phyloP scores from a whole-genome alignment of 2,113 vertebrate genomes.

The Diadophis punctatus region DNA sequence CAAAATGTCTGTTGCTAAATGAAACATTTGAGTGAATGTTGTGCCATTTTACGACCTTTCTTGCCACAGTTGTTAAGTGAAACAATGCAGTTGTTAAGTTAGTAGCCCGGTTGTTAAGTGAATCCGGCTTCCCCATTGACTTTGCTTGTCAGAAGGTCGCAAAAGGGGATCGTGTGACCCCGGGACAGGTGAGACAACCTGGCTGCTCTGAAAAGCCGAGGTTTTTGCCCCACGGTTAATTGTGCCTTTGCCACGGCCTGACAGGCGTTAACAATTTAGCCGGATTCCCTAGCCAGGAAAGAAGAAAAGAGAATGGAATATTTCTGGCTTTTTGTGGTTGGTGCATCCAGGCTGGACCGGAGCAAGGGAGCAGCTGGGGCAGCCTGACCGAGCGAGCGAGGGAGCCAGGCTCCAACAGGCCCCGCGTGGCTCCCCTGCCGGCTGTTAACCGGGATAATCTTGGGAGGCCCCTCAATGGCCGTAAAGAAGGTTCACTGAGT shows the following conservation, averaged over 20 bases:
- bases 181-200: no score
- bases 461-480: not conserved
- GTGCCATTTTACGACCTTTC: no score
- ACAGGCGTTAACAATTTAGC: not conserved
- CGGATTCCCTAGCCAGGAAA: not conserved
- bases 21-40: no score
- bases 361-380: not conserved
- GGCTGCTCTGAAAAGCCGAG: not conserved
- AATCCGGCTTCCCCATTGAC: no score
- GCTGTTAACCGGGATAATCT: not conserved
- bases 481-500: conserved; percentile 5
- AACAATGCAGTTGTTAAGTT: no score
- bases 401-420: not conserved
- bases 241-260: not conserved
- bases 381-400: not conserved
- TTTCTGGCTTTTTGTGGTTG: not conserved
- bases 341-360: not conserved
- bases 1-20: no score
- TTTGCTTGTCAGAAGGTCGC: no score
- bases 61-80: no score
- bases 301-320: not conserved
- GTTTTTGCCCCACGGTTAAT: not conserved
- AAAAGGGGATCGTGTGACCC: no score
- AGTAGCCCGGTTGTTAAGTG: no score
- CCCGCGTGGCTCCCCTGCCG: not conserved